phyloP scores from a whole-genome alignment of 2,797 vertebrate species.

The Prunella strophiata region DNA sequence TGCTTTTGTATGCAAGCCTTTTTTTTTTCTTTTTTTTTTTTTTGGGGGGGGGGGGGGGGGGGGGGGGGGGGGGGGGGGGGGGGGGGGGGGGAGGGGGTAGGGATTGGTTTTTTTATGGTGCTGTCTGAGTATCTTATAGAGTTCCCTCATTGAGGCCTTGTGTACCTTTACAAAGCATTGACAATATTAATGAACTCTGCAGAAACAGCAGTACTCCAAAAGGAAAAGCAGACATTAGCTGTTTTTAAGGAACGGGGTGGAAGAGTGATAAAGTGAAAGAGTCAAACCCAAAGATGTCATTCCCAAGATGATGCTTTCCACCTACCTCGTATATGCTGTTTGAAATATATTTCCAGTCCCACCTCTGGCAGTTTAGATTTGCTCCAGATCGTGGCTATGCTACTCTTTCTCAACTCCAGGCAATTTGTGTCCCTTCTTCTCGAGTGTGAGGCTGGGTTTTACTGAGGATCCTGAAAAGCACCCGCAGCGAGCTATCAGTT shows the following conservation, averaged over 20 bases:
- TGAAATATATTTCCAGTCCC: neutral
- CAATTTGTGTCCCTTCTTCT: neutral
- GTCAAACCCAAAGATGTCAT: neutral
- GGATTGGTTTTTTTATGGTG: neutral
- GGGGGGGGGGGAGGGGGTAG: neutral
- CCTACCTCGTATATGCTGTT: neutral
- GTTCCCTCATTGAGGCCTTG: neutral
- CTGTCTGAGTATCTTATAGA: neutral
- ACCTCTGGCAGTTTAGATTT: neutral
- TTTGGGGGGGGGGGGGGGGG: no score
- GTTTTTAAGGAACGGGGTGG: neutral
- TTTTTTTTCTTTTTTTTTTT: neutral
- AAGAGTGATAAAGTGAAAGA: neutral
- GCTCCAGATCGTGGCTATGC: neutral
- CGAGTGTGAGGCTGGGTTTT: neutral
- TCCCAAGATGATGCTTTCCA: neutral
- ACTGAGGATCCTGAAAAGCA: neutral
- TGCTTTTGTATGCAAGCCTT: neutral
- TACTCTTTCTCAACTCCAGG: neutral
- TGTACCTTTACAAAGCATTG: neutral
- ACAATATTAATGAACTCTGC: neutral
- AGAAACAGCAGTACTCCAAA: neutral
- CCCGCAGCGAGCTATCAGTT: rapidly evolving
- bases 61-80: no score
- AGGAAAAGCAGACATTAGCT: neutral